Evolutionary conservation across 2,797 vertebrate species (phyloP).

Genomic region (Callimico goeldii): DNA sequence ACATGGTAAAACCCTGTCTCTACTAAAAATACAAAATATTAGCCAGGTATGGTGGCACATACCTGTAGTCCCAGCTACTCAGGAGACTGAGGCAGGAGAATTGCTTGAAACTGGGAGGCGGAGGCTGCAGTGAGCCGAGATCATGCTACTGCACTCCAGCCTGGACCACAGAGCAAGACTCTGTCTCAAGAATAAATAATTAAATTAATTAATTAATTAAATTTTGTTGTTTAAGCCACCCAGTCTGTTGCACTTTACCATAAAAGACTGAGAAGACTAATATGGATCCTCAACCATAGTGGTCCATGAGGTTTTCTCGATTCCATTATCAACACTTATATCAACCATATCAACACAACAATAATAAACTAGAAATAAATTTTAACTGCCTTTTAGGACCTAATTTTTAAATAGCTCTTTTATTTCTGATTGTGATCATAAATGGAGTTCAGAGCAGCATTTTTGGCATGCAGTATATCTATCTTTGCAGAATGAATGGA

Average conservation of each 20-base stretch:
- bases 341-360: no score
- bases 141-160: no score
- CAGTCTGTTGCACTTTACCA: background rate
- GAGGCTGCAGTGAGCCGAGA: no score
- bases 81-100: no score
- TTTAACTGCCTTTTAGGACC: background rate
- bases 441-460: background rate
- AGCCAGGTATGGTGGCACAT: fast-evolving
- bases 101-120: no score
- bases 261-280: background rate
- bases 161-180: no score
- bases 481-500: background rate
- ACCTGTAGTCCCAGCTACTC: no score
- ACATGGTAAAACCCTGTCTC: no score
- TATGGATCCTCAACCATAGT: background rate
- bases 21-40: no score
- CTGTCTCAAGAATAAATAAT: no score
- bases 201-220: no score
- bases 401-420: background rate
- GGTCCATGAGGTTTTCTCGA: background rate
- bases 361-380: background rate
- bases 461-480: background rate
- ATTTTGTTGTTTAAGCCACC: background rate
- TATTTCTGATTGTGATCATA: background rate
- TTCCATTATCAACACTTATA: background rate